Evolutionary conservation across 2,113 vertebrate species (phyloP), one percentile per base, ranked within the genome.

Genomic region (Ophthalmolycus amberensis): DNA sequence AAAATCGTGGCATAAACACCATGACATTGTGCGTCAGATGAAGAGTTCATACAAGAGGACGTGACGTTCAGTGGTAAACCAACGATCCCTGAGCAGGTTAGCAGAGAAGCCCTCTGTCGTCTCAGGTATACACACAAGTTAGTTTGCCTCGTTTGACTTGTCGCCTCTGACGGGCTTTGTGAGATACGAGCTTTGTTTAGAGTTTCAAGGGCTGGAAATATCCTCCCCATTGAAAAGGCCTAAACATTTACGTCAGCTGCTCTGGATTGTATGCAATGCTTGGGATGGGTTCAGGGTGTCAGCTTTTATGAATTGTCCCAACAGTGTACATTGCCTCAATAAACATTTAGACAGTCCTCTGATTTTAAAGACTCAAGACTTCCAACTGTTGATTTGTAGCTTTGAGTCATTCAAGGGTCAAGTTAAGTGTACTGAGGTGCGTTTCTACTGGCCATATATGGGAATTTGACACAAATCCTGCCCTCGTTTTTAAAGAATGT

Each of bases 191-290:
- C 86, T 84, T 67, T 90, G 90, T 93, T 92, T 89, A 87, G 92
- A 88, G 85, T 92, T 91, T 93, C 82, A 93, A 85, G 83, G 73
- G 87, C 80, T 91, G 82, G 88, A 92, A 90, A 88, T 90, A 87
- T 89, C 85, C 79, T 83, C 77, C 71, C 76, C 46, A 84, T 86
- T 88, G 70, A 86, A 75, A 59, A 82, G 81, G 71, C 86, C 79
- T 80, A 80, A 88, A 86, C 80, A 85, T 79, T 89, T 87, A 90
- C 86, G 70, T 94, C 90, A 91, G 79, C n/a, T 9, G 48, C 70
- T 81, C 71, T 71, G 80, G 85, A 82, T 69, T 84, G 89, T 75
- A 6, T 73, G 82, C 79, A 80, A 85, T 90, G 84, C 79, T 38
- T 14, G n/a, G 50, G 76, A 20, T 88, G 71, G 78, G 72, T 84